Conservation (phyloP, 2,113 vertebrate genomes). For the Theristicus caerulescens region DNA sequence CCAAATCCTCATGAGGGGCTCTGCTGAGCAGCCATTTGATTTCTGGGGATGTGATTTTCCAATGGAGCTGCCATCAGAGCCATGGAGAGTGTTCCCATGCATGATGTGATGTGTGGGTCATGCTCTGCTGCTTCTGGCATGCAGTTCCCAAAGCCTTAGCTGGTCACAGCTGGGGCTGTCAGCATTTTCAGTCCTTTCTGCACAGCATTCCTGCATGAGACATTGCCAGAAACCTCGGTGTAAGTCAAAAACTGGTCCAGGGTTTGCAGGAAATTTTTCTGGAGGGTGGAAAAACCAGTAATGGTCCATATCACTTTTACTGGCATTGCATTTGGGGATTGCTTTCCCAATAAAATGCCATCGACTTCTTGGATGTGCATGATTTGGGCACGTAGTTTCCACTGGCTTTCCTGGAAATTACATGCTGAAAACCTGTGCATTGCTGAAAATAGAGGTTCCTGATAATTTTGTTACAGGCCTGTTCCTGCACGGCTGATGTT, state of each 20-base stretch:
- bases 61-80: background rate
- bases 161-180: background rate
- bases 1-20: background rate
- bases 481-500: background rate
- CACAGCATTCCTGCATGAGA: background rate
- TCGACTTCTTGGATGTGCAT: background rate
- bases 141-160: background rate
- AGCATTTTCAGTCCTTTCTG: background rate
- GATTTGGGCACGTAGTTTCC: background rate
- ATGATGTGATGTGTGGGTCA: background rate
- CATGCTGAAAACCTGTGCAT: background rate
- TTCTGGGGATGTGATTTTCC: background rate
- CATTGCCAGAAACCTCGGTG: background rate
- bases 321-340: background rate
- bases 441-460: background rate
- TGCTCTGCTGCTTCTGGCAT: background rate
- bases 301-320: accelerated
- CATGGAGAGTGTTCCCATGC: background rate
- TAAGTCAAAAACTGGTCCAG: background rate
- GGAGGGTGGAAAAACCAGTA: background rate
- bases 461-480: background rate
- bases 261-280: background rate
- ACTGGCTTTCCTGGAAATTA: background rate
- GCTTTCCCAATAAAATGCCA: background rate
- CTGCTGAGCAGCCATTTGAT: background rate